Evolutionary conservation across 2,113 vertebrate genomes (phyloP).

Genomic region (Phrynosoma blainvillii): DNA sequence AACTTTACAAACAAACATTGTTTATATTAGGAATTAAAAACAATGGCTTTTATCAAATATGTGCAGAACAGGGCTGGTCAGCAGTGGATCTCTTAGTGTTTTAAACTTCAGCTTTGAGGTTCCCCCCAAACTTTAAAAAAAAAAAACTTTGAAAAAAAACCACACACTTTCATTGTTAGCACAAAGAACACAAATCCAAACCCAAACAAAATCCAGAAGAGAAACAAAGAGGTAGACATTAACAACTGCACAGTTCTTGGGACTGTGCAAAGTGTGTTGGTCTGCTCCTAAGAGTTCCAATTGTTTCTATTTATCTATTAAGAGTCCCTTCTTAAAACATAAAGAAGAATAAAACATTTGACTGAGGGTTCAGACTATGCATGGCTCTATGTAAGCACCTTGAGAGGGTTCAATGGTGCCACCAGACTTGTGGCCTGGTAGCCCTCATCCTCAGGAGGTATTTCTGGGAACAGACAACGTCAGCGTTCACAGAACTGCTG

Average conservation of each 20-base stretch:
- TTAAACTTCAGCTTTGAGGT: constrained; percentile 34
- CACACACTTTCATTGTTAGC: not conserved
- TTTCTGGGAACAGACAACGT: not conserved
- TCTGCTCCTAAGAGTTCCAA: constrained; percentile 32
- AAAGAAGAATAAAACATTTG: not conserved
- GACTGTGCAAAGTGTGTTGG: constrained; percentile 26
- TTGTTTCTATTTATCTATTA: rapidly evolving
- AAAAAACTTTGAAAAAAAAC: not conserved
- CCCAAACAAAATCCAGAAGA: constrained; percentile 48
- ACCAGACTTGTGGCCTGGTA: not conserved
- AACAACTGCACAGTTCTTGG: constrained; percentile 37
- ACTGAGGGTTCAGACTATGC: not conserved
- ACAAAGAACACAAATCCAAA: constrained; percentile 35
- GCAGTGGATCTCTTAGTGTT: constrained; percentile 56
- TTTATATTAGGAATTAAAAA: constrained; percentile 69
- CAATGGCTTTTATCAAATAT: constrained; percentile 66
- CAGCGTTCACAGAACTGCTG: not conserved
- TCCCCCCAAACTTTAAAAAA: not conserved
- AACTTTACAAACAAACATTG: constrained; percentile 46
- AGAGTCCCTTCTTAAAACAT: not conserved
- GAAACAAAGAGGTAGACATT: constrained; percentile 67
- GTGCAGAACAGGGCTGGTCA: constrained; percentile 64
- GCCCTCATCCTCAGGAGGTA: not conserved
- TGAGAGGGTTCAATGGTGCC: not conserved
- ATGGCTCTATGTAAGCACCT: not conserved